Percentiles rank a stretch among this genome's conserved stretches.
Conservation (phyloP, 2,113 vertebrate genomes). For the Columba livia region DNA sequence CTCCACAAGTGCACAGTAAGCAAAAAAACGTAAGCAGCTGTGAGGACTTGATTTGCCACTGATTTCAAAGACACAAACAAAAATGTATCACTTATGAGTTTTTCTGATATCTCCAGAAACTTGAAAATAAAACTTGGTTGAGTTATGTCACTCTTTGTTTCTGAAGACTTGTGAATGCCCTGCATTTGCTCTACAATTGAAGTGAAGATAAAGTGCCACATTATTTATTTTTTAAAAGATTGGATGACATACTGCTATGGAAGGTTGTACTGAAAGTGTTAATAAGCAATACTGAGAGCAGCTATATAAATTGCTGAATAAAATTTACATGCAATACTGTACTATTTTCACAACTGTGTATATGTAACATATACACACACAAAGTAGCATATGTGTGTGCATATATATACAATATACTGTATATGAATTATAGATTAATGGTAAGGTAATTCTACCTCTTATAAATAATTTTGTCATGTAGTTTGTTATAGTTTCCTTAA, state of each 20-base stretch:
- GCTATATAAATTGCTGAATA: slow-evolving; percentile 65
- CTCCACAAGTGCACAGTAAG: background rate
- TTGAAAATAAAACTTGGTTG: background rate
- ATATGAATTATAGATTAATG: slow-evolving; percentile 64
- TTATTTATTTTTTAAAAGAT: background rate
- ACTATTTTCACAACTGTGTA: slow-evolving; percentile 56
- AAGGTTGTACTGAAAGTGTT: slow-evolving; percentile 18
- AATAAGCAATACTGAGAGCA: slow-evolving; percentile 67
- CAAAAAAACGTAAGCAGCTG: background rate
- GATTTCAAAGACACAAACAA: background rate
- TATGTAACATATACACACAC: slow-evolving; percentile 62
- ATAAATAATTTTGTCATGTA: slow-evolving; percentile 71
- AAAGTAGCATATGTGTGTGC: slow-evolving; percentile 66
- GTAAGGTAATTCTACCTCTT: slow-evolving; percentile 75
- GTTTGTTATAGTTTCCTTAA: slow-evolving; percentile 75
- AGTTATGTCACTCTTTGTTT: background rate
- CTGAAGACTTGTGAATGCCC: background rate
- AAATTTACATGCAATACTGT: slow-evolving; percentile 65
- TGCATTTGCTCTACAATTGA: background rate
- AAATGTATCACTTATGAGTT: background rate
- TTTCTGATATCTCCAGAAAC: background rate
- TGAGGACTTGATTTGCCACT: background rate
- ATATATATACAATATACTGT: slow-evolving; percentile 67
- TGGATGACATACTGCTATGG: background rate
- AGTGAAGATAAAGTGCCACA: background rate